These are phyloP conservation scores for Cheilosia vernalis DNA, from an alignment of 2,888 invertebrate species.

Conservation along the genomic window DNA sequence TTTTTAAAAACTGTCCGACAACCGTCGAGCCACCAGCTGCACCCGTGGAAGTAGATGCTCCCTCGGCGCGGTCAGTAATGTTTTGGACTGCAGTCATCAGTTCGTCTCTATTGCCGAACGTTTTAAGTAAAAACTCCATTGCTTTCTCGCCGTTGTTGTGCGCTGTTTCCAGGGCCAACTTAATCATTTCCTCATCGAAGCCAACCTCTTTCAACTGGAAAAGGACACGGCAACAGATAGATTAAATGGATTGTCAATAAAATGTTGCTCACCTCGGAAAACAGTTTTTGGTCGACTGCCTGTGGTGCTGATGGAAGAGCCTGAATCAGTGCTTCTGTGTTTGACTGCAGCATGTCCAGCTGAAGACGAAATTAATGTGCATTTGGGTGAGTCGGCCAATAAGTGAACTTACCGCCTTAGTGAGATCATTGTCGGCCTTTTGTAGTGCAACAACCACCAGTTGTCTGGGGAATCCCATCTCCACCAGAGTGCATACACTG, in stretches of 20 bases:
- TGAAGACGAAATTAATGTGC: constrained; percentile 49
- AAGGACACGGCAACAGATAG: constrained; percentile 81
- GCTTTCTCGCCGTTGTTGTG: constrained; percentile 85
- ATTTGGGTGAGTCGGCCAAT: background rate
- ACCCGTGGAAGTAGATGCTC: constrained; percentile 77
- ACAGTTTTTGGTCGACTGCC: constrained; percentile 75
- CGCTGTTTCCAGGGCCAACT: constrained; percentile 85
- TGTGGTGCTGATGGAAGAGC: constrained; percentile 72
- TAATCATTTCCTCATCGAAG: constrained; percentile 85
- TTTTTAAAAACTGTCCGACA: constrained; percentile 76
- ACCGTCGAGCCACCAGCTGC: constrained; percentile 62
- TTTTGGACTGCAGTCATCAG: constrained; percentile 79
- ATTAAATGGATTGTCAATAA: background rate
- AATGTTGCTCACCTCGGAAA: constrained; percentile 76
- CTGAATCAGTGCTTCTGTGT: constrained; percentile 76
- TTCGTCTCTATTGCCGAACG: constrained; percentile 78
- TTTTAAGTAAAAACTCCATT: constrained; percentile 85
- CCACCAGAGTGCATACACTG: constrained; percentile 84
- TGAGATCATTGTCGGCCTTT: constrained; percentile 88
- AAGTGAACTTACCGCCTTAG: constrained; percentile 86
- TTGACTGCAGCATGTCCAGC: constrained; percentile 80
- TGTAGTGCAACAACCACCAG: constrained; percentile 86
- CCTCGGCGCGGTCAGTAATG: constrained; percentile 77
- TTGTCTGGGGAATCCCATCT: constrained; percentile 88
- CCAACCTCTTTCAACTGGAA: constrained; percentile 85